phyloP scores from a whole-genome alignment of 2,888 invertebrate genomes.

The Rhamnusium bicolor region DNA sequence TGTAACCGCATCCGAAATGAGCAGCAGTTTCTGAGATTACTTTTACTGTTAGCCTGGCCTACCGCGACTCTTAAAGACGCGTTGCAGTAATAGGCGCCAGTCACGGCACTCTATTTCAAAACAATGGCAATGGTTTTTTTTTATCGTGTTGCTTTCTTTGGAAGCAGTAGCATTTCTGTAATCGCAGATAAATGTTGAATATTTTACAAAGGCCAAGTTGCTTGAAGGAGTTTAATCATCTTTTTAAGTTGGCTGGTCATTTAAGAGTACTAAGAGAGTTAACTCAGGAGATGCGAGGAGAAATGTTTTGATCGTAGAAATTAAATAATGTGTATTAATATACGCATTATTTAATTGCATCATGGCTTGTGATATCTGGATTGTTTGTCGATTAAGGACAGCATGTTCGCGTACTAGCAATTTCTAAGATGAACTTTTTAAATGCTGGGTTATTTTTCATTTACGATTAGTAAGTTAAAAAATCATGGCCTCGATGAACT shows the following conservation, averaged over 20 bases:
- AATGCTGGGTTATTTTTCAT: too few relatives aligned
- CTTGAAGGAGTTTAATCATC: neutral
- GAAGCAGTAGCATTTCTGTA: neutral
- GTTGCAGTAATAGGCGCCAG: conserved; percentile 38
- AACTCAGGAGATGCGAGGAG: neutral
- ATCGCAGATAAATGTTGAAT: neutral
- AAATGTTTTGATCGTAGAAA: neutral
- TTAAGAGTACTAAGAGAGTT: neutral
- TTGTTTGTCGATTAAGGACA: too few relatives aligned
- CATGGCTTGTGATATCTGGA: too few relatives aligned
- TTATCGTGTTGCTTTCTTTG: conserved; percentile 20
- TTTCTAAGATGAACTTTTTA: too few relatives aligned
- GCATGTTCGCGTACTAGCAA: too few relatives aligned
- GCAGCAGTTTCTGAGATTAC: conserved; percentile 52
- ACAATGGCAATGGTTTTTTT: conserved; percentile 15
- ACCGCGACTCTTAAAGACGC: conserved; percentile 39
- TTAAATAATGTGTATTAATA: too few relatives aligned
- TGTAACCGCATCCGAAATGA: conserved; percentile 63
- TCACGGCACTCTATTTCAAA: conserved; percentile 32
- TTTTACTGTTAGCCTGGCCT: conserved; percentile 39
- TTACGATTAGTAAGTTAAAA: too few relatives aligned
- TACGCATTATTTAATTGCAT: too few relatives aligned
- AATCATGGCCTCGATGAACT: too few relatives aligned
- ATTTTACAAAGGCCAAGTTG: neutral
- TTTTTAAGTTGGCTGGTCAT: neutral